Evolutionary conservation across 1,140 invertebrate species (phyloP).

Genomic region (Tetraneura akinire): DNA sequence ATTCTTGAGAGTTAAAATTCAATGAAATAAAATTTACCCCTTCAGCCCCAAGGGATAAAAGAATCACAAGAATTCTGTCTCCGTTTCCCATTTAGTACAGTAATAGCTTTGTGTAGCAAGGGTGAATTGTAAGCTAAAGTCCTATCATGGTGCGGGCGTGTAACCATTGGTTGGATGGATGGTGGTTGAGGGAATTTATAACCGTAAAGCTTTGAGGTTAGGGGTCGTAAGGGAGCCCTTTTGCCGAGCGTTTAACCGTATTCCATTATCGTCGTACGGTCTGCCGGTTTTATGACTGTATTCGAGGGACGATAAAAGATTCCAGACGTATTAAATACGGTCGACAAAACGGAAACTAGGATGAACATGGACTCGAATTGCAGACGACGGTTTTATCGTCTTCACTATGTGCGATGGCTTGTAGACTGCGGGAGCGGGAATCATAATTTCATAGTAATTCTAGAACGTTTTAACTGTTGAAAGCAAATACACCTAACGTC

Average conservation of each 20-base stretch:
- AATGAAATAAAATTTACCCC: constrained; percentile 39
- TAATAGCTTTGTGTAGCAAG: not conserved
- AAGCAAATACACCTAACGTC: constrained; percentile 29
- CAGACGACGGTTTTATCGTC: constrained; percentile 47
- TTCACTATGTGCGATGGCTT: not conserved
- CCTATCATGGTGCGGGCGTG: not conserved
- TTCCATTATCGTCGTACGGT: constrained; percentile 49
- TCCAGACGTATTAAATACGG: constrained; percentile 50
- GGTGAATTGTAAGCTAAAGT: not conserved
- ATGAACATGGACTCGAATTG: constrained; percentile 46
- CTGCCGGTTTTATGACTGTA: constrained; percentile 48
- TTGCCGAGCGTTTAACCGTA: constrained; percentile 50
- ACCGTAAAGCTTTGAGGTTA: constrained; percentile 48
- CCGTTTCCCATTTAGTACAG: constrained; percentile 27
- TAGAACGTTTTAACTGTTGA: constrained; percentile 19
- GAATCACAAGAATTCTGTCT: constrained; percentile 36
- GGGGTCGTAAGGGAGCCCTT: constrained; percentile 38
- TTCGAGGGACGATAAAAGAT: constrained; percentile 50
- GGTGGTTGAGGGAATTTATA: constrained; percentile 29
- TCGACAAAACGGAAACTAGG: constrained; percentile 48
- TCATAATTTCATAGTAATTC: constrained; percentile 36
- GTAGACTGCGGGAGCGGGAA: not conserved
- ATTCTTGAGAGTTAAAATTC: constrained; percentile 36
- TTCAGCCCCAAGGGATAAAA: not conserved
- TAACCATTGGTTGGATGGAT: not conserved